These are phyloP conservation scores for Habroteleia sp. DNA, from an alignment of 2,888 invertebrate genomes.

Conservation along the genomic window DNA sequence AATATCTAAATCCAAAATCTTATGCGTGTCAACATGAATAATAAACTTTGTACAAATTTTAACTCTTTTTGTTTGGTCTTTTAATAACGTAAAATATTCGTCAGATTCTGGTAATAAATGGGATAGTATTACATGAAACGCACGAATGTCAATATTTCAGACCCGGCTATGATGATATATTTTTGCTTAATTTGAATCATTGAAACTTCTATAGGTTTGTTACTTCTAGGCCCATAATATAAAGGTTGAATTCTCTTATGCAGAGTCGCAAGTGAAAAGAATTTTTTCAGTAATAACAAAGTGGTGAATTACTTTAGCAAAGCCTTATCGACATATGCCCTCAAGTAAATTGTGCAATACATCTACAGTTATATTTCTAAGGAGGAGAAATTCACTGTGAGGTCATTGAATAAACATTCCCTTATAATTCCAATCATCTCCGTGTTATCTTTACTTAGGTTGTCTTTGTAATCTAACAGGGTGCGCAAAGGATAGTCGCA, in stretches of 20 bases:
- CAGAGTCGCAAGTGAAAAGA: constrained; percentile 38
- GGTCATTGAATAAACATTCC: no score
- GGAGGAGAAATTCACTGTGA: no score
- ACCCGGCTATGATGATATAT: constrained; percentile 22
- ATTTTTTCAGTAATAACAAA: constrained; percentile 35
- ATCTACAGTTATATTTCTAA: constrained; percentile 36
- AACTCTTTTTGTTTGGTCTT: background rate
- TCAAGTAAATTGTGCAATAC: constrained; percentile 34
- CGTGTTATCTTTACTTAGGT: no score
- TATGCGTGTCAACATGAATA: constrained; percentile 2
- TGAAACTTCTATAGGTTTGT: constrained; percentile 10
- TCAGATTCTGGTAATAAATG: constrained; percentile 8
- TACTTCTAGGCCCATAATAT: constrained; percentile 38
- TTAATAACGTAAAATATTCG: constrained; percentile 7
- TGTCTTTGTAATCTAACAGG: no score
- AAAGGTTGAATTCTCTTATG: constrained; percentile 49
- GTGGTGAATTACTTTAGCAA: constrained; percentile 43
- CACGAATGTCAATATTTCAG: constrained; percentile 36
- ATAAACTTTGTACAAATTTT: background rate
- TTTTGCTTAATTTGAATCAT: no score
- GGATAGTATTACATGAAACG: constrained; percentile 15
- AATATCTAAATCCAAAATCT: no score
- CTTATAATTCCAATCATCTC: no score
- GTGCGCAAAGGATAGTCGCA: no score
- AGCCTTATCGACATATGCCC: constrained; percentile 55